phyloP scores from a whole-genome alignment of 2,113 vertebrate genomes.

The Limanda limanda region DNA sequence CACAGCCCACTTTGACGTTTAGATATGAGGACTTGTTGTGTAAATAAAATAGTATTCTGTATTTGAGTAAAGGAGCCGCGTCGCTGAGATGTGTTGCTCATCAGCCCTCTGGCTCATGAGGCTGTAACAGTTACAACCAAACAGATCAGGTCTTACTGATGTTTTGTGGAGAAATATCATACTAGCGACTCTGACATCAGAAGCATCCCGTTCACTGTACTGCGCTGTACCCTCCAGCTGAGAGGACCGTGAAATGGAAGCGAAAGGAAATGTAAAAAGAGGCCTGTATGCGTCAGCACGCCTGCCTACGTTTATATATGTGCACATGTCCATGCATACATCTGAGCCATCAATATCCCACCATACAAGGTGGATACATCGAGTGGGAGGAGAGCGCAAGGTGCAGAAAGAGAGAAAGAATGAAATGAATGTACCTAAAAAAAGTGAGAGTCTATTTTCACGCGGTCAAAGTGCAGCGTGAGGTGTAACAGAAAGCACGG shows the following conservation, averaged over 20 bases:
- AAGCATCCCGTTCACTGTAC: not conserved
- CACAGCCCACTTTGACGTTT: not conserved
- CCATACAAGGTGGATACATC: slow-evolving; percentile 1
- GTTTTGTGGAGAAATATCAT: slow-evolving; percentile 16
- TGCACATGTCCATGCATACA: slow-evolving; percentile 1
- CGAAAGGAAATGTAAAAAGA: slow-evolving; percentile 10
- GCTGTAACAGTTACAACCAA: slow-evolving; percentile 30
- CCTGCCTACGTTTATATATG: not conserved
- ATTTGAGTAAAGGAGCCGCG: slow-evolving; percentile 10
- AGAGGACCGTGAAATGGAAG: slow-evolving; percentile 19
- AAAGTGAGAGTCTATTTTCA: not conserved
- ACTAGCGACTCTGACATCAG: not conserved
- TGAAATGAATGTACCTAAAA: not conserved
- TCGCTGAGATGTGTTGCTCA: slow-evolving; percentile 39
- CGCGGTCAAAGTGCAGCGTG: not conserved
- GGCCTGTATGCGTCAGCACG: slow-evolving; percentile 4
- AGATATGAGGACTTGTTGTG: slow-evolving; percentile 7
- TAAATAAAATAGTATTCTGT: slow-evolving; percentile 21
- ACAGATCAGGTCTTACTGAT: slow-evolving; percentile 20
- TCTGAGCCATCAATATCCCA: not conserved
- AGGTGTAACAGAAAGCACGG: not conserved
- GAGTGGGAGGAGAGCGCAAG: slow-evolving; percentile 4
- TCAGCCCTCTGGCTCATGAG: slow-evolving; percentile 17
- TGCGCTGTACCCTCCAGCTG: not conserved
- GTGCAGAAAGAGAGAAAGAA: not conserved